phyloP scores from a whole-genome alignment of 1,140 invertebrate species.

The Pemphigus obesinymphae region DNA sequence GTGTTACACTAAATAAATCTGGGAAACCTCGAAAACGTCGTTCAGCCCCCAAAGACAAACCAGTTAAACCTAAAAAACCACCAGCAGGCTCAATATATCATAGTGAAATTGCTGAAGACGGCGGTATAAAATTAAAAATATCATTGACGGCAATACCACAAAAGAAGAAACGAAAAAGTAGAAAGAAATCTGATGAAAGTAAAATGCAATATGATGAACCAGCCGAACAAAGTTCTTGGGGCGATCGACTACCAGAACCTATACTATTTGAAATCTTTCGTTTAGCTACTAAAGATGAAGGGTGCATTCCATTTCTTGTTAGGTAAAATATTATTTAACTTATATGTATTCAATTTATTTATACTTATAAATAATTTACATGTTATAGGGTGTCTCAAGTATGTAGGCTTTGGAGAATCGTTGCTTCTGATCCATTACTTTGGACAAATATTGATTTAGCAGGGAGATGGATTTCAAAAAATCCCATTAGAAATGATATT shows the following conservation, averaged over 20 bases:
- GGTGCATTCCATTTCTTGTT: constrained; percentile 66
- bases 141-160: constrained; percentile 49
- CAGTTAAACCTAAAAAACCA: constrained; percentile 39
- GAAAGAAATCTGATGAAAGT: constrained; percentile 44
- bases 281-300: constrained; percentile 60
- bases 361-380: background rate
- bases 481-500: constrained; percentile 56
- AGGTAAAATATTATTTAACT: constrained; percentile 53
- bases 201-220: constrained; percentile 48
- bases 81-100: constrained; percentile 52
- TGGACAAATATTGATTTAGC: constrained; percentile 73
- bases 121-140: constrained; percentile 60
- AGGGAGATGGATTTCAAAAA: constrained; percentile 64
- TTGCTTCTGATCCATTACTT: constrained; percentile 61
- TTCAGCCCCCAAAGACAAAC: constrained; percentile 40
- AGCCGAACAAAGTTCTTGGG: constrained; percentile 58
- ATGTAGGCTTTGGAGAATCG: constrained; percentile 67
- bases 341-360: background rate
- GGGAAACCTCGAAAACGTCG: constrained; percentile 39
- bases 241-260: constrained; percentile 58
- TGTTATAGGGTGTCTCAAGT: constrained; percentile 64
- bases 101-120: constrained; percentile 59
- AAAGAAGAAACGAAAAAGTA: constrained; percentile 46
- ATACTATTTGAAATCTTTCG: constrained; percentile 68
- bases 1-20: constrained; percentile 28